phyloP scores from a whole-genome alignment of 1,140 invertebrate genomes.

The Brachionus plicatilis region DNA sequence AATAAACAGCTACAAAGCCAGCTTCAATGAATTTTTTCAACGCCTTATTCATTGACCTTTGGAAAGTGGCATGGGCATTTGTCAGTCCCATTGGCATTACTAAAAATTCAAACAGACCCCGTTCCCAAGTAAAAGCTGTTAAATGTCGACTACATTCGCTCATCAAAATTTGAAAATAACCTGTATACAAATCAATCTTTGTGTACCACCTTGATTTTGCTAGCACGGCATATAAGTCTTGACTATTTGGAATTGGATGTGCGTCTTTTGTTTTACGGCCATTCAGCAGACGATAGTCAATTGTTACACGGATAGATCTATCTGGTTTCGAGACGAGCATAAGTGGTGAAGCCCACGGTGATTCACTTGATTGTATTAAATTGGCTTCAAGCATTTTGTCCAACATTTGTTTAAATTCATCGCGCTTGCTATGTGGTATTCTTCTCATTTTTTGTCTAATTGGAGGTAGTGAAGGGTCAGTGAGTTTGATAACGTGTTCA shows the following conservation, averaged over 20 bases:
- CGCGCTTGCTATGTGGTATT: background rate
- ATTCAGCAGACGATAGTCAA: conserved; percentile 29
- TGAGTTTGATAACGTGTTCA: background rate
- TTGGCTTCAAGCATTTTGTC: conserved; percentile 37
- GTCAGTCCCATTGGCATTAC: conserved; percentile 55
- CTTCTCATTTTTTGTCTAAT: background rate
- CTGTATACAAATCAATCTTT: conserved; percentile 43
- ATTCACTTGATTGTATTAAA: background rate
- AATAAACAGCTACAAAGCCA: conserved; percentile 10
- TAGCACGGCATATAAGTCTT: background rate
- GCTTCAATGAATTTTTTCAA: background rate
- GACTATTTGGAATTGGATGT: background rate
- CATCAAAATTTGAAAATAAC: conserved; percentile 43
- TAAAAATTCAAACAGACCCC: conserved; percentile 48
- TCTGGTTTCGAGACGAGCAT: background rate
- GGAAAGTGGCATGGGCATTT: conserved; percentile 56
- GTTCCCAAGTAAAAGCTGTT: conserved; percentile 40
- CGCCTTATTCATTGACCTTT: conserved; percentile 55
- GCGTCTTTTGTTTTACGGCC: background rate
- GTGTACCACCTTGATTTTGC: background rate
- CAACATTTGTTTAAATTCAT: conserved; percentile 20
- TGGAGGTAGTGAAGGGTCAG: background rate
- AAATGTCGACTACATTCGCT: background rate
- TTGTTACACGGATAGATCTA: background rate
- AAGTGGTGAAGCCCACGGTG: background rate